phyloP scores from a whole-genome alignment of 2,797 vertebrate genomes.

The Alexandromys oeconomus region DNA sequence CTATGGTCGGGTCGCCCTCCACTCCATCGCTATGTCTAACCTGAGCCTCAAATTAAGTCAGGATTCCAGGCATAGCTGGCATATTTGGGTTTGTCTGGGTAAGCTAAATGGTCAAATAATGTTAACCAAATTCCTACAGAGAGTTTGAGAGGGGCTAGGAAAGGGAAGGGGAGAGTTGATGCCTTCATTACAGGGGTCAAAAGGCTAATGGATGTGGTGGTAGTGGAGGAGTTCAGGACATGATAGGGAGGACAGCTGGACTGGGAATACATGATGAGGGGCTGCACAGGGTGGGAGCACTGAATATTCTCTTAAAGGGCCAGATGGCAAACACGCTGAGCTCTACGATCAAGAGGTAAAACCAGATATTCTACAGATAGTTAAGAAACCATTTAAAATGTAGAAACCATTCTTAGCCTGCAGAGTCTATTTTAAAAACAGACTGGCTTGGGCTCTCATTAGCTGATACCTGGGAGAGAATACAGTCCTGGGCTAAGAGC shows the following conservation, averaged over 20 bases:
- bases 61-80: constrained; percentile 67
- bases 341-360: constrained; percentile 15
- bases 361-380: not conserved
- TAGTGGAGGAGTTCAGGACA: not conserved
- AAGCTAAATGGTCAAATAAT: constrained; percentile 47
- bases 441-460: not conserved
- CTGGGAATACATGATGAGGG: not conserved
- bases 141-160: not conserved
- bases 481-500: not conserved
- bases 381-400: constrained; percentile 48
- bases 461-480: not conserved
- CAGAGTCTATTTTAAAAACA: not conserved
- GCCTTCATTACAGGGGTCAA: constrained; percentile 28
- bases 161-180: not conserved
- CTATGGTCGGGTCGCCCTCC: not conserved
- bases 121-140: constrained; percentile 48
- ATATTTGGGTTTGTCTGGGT: constrained; percentile 66
- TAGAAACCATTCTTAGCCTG: constrained; percentile 10
- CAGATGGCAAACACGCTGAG: not conserved
- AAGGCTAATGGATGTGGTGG: not conserved
- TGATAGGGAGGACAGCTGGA: not conserved
- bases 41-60: constrained; percentile 56
- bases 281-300: not conserved
- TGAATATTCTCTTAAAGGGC: not conserved
- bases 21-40: constrained; percentile 26